Evolutionary conservation across 2,888 invertebrate species (phyloP).

Genomic region (Kuschelorhynchus macadamiae): DNA sequence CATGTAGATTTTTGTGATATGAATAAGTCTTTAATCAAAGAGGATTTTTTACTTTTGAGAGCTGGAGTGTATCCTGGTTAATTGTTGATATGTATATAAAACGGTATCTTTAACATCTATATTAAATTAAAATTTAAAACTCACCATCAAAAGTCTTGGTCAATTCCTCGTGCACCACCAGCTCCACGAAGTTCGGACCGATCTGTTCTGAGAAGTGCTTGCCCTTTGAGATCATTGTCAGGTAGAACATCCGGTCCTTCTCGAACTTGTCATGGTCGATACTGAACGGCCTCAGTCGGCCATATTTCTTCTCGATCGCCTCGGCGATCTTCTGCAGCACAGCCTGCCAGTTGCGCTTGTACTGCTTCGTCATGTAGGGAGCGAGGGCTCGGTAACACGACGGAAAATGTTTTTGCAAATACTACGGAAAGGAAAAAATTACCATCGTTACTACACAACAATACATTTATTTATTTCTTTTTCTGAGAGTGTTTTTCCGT

Average conservation of each 20-base stretch:
- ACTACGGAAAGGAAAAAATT: conserved; percentile 76
- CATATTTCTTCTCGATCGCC: conserved; percentile 82
- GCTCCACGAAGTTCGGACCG: conserved; percentile 72
- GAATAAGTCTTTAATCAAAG: no score
- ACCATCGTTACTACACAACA: no score
- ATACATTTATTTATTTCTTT: no score
- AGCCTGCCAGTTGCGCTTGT: conserved; percentile 69
- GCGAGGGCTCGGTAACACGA: conserved; percentile 74
- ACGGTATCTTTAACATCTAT: no score
- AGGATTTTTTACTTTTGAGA: no score
- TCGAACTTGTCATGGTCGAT: conserved; percentile 80
- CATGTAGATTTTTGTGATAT: no score
- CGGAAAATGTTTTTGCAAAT: conserved; percentile 77
- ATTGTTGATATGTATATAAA: no score
- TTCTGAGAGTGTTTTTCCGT: no score
- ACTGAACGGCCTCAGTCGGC: conserved; percentile 77
- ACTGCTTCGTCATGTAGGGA: conserved; percentile 74
- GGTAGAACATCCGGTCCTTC: conserved; percentile 73
- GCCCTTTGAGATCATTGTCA: conserved; percentile 77
- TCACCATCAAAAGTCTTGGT: conserved; percentile 62
- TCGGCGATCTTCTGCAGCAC: conserved; percentile 74
- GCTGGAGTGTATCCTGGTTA: no score
- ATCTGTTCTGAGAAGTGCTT: conserved; percentile 76
- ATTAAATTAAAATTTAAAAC: no score
- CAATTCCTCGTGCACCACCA: conserved; percentile 67